Conservation (phyloP, 2,888 invertebrate species). For the Diabrotica balteata region DNA sequence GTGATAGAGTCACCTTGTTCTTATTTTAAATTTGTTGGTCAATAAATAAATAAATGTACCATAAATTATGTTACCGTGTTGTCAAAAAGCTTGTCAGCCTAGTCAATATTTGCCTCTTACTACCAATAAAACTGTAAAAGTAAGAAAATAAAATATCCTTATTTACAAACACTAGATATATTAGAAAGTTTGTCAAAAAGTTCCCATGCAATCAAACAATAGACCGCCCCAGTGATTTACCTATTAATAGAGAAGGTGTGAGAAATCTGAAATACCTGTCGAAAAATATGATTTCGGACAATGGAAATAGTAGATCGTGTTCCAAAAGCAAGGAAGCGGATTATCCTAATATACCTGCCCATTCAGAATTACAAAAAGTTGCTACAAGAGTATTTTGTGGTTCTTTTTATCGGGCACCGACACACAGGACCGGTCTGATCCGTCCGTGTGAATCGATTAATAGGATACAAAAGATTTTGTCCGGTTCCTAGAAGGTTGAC, state of each 20-base stretch:
- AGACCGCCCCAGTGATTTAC: slow-evolving; percentile 15
- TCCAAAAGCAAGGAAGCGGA: slow-evolving; percentile 29
- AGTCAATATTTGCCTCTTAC: too few relatives aligned
- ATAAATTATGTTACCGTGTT: too few relatives aligned
- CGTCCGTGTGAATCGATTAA: too few relatives aligned
- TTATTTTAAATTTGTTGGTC: too few relatives aligned
- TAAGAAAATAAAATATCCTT: too few relatives aligned
- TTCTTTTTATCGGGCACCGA: background rate
- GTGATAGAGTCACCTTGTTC: too few relatives aligned
- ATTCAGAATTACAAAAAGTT: slow-evolving; percentile 23
- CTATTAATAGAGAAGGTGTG: slow-evolving; percentile 20
- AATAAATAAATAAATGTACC: too few relatives aligned
- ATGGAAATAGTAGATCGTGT: slow-evolving; percentile 33
- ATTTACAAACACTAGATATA: too few relatives aligned
- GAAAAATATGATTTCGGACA: slow-evolving; percentile 28
- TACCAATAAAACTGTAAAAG: too few relatives aligned
- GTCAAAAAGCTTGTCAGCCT: too few relatives aligned
- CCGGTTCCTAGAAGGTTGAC: too few relatives aligned
- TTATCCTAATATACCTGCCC: slow-evolving; percentile 34
- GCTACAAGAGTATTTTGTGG: slow-evolving; percentile 11
- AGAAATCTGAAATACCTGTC: slow-evolving; percentile 28
- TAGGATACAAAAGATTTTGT: too few relatives aligned
- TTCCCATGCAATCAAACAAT: slow-evolving; percentile 15
- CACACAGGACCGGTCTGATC: background rate
- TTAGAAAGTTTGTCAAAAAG: background rate